Evolutionary conservation across 1,140 invertebrate species (phyloP).

Genomic region (Diachasmimorpha longicaudata): DNA sequence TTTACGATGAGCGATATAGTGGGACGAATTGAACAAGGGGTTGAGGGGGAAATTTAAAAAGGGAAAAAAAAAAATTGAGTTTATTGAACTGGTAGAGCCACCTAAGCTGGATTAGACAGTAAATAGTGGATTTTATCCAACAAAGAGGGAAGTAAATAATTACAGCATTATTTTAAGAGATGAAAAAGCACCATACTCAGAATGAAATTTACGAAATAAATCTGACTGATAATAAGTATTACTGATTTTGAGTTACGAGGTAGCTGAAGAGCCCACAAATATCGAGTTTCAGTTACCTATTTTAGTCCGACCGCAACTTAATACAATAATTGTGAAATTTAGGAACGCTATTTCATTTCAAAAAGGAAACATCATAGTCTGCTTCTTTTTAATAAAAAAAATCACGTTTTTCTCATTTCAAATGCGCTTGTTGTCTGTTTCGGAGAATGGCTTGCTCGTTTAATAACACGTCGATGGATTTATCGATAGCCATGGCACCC

Average conservation of each 20-base stretch:
- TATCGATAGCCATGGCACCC: no score
- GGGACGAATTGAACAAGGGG: not conserved
- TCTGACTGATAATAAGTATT: not conserved
- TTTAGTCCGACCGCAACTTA: not conserved
- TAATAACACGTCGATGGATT: no score
- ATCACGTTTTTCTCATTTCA: not conserved
- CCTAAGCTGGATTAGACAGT: slow-evolving; percentile 47
- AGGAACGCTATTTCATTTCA: not conserved
- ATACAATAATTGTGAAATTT: not conserved
- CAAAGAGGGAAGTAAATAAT: not conserved
- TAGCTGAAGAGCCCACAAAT: not conserved
- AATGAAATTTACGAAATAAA: slow-evolving; percentile 9
- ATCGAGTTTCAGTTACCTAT: not conserved
- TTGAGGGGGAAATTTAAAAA: not conserved
- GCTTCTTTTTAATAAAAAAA: not conserved
- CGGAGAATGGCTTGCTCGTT: no score
- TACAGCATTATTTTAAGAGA: not conserved
- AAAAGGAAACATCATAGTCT: not conserved
- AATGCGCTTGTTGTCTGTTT: no score
- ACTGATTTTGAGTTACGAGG: not conserved
- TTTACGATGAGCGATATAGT: slow-evolving; percentile 31
- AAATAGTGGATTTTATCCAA: slow-evolving; percentile 41
- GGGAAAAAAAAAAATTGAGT: slow-evolving; percentile 18
- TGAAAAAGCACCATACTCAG: slow-evolving; percentile 3
- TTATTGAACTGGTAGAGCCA: slow-evolving; percentile 39